phyloP scores from a whole-genome alignment of 1,140 invertebrate genomes.

The Eumeta japonica region DNA sequence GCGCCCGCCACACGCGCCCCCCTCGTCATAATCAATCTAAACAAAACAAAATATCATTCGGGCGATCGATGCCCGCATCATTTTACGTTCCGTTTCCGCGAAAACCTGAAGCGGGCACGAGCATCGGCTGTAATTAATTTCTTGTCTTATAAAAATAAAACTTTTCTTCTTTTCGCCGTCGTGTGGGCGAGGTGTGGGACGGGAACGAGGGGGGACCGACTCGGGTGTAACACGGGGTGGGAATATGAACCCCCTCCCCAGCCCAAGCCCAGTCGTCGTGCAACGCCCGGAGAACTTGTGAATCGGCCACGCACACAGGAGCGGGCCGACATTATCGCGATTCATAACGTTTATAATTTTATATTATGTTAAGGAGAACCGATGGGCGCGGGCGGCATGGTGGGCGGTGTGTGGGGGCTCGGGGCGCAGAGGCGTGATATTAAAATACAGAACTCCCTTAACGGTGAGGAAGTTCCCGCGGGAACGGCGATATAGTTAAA shows the following conservation, averaged over 20 bases:
- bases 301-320: conserved; percentile 48
- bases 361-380: conserved; percentile 54
- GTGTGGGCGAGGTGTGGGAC: conserved; percentile 15
- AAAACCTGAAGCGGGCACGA: conserved; percentile 51
- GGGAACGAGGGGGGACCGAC: conserved; percentile 15
- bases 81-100: conserved; percentile 52
- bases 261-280: too few species aligned
- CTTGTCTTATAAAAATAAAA: conserved; percentile 58
- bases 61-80: conserved; percentile 34
- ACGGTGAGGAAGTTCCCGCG: conserved; percentile 27
- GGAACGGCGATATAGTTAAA: conserved; percentile 44
- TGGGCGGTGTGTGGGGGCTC: too few species aligned
- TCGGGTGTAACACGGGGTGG: too few species aligned
- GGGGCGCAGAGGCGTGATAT: too few species aligned
- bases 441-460: conserved; percentile 52
- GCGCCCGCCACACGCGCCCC: too few species aligned
- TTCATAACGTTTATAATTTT: conserved; percentile 57
- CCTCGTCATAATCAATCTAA: too few species aligned
- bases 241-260: too few species aligned
- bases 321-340: conserved; percentile 49
- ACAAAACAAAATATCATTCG: background rate
- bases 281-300: conserved; percentile 46
- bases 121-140: conserved; percentile 56
- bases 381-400: conserved; percentile 19
- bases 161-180: conserved; percentile 53